Evolutionary conservation across 2,888 invertebrate genomes (phyloP).

Genomic region (Agrochola litura): DNA sequence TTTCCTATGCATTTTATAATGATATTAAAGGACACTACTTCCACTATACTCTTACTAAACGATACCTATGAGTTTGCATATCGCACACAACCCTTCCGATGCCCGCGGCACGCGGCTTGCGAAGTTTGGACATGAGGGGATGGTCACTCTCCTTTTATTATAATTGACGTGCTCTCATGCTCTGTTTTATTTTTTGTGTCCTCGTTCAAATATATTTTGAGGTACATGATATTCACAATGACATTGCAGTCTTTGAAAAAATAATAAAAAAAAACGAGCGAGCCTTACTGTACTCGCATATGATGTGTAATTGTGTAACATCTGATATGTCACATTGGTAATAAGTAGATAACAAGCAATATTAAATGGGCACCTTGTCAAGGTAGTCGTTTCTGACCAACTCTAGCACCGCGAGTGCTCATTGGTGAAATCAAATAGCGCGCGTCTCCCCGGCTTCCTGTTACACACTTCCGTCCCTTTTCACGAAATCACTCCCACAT

Average conservation of each 20-base stretch:
- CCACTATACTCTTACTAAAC: slow-evolving; percentile 1
- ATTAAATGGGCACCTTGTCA: too few species aligned
- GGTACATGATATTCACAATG: not conserved
- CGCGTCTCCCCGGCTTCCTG: too few species aligned
- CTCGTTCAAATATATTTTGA: slow-evolving; percentile 3
- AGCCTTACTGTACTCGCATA: too few species aligned
- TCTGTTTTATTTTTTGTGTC: slow-evolving; percentile 4
- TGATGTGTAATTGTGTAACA: too few species aligned
- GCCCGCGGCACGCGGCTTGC: slow-evolving; percentile 32
- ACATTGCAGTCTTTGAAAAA: too few species aligned
- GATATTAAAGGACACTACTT: not conserved
- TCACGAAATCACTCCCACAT: too few species aligned
- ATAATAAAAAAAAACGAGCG: not conserved
- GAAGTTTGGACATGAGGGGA: slow-evolving; percentile 36
- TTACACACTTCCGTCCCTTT: too few species aligned
- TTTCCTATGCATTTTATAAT: not conserved
- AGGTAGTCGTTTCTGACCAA: too few species aligned
- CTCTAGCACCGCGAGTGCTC: too few species aligned
- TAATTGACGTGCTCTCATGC: slow-evolving; percentile 14
- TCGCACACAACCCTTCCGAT: slow-evolving; percentile 33
- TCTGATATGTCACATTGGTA: too few species aligned
- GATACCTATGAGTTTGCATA: slow-evolving; percentile 33
- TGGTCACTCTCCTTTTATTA: slow-evolving; percentile 44
- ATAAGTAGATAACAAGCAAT: too few species aligned
- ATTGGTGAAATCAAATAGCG: too few species aligned